These are phyloP conservation scores for Ceratina australensis DNA, from an alignment of 1,140 invertebrate species.

Conservation along the genomic window DNA sequence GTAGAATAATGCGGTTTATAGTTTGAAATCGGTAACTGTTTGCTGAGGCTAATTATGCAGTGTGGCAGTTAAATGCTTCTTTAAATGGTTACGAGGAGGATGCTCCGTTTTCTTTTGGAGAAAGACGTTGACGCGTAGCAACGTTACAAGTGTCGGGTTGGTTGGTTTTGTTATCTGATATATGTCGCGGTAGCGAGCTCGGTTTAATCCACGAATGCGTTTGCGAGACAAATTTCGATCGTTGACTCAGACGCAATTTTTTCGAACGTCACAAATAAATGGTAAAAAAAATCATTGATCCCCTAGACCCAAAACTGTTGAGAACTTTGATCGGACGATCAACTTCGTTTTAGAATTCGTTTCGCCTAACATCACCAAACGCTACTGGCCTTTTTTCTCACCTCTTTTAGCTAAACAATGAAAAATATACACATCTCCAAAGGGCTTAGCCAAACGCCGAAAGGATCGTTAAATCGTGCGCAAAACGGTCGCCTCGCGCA, in stretches of 20 bases:
- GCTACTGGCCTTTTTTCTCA: neutral
- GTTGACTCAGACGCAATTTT: neutral
- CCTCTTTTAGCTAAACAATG: neutral
- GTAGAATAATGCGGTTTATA: neutral
- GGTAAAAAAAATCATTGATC: conserved; percentile 25
- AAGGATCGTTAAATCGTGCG: neutral
- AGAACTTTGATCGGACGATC: neutral
- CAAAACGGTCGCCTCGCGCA: conserved; percentile 16
- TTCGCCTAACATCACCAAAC: neutral
- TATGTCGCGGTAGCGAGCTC: conserved; percentile 7
- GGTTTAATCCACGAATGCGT: conserved; percentile 43
- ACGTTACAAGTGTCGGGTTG: neutral
- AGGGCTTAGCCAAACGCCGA: neutral
- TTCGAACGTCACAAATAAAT: neutral
- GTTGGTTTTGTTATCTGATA: too few relatives aligned
- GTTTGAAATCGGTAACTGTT: neutral
- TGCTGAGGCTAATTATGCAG: neutral
- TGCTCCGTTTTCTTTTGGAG: conserved; percentile 9
- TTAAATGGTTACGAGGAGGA: neutral
- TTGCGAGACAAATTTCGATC: neutral
- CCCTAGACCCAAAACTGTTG: neutral
- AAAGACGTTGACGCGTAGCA: conserved; percentile 52
- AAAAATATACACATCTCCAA: neutral
- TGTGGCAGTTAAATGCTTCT: neutral
- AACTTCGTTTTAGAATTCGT: neutral